Conservation (phyloP, 1,140 invertebrate species). For the Gryon sp. region DNA sequence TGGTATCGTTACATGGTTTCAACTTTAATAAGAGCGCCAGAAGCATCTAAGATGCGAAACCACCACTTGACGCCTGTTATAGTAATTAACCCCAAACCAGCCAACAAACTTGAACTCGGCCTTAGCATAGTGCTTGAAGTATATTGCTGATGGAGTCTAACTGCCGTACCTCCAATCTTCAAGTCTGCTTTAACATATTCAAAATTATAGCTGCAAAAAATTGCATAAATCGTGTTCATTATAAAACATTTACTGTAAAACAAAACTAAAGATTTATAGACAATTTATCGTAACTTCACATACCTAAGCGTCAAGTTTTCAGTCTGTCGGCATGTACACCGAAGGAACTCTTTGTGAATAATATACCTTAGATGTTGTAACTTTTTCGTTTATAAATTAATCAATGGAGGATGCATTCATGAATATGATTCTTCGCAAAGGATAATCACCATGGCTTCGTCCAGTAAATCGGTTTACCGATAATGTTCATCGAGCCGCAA, state of each 20-base stretch:
- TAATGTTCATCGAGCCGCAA: constrained; percentile 51
- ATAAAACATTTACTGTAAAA: no score
- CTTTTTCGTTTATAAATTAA: constrained; percentile 30
- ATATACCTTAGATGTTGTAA: no score
- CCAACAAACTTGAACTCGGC: constrained; percentile 53
- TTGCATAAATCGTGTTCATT: no score
- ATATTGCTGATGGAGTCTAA: constrained; percentile 4
- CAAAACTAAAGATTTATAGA: no score
- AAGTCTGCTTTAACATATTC: no score
- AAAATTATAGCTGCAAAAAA: no score
- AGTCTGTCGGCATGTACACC: no score
- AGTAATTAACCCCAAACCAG: constrained; percentile 62
- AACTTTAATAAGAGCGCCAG: constrained; percentile 33
- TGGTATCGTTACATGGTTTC: constrained; percentile 12
- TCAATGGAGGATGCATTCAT: constrained; percentile 42
- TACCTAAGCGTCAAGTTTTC: no score
- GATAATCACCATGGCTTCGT: constrained; percentile 55
- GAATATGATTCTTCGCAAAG: constrained; percentile 38
- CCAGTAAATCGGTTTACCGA: constrained; percentile 59
- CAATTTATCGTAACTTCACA: no score
- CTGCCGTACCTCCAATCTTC: no score
- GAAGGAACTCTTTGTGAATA: no score
- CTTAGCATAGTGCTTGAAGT: constrained; percentile 1
- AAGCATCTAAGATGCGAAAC: constrained; percentile 53
- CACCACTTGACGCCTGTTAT: constrained; percentile 62